Evolutionary conservation across 2,113 vertebrate genomes (phyloP).

Genomic region (Pygoscelis antarcticus): DNA sequence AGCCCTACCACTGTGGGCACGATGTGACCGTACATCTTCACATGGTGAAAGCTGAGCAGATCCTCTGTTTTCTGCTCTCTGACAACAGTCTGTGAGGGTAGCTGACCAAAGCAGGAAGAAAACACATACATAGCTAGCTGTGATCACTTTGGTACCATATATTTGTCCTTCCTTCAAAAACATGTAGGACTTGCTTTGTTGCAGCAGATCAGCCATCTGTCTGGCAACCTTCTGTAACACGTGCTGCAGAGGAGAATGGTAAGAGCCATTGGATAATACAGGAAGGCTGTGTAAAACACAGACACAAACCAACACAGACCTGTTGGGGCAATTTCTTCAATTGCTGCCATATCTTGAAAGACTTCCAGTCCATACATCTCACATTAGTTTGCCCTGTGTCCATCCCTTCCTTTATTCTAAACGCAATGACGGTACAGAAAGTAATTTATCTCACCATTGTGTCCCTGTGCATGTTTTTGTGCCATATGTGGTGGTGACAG

Average conservation of each 20-base stretch:
- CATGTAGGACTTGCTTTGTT: not conserved
- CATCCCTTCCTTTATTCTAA: not conserved
- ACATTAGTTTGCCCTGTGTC: not conserved
- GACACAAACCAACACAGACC: rapidly evolving
- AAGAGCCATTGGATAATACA: not conserved
- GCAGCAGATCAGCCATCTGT: not conserved
- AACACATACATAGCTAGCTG: not conserved
- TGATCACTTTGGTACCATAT: not conserved
- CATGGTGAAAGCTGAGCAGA: not conserved
- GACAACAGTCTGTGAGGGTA: not conserved
- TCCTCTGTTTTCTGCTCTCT: not conserved
- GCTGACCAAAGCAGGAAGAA: not conserved
- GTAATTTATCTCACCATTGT: not conserved
- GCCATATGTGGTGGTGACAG: not conserved
- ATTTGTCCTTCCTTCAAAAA: not conserved
- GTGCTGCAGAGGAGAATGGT: not conserved
- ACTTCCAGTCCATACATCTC: not conserved
- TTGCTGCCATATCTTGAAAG: not conserved
- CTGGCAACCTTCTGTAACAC: not conserved
- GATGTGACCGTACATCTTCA: not conserved
- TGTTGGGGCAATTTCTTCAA: not conserved
- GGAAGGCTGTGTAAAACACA: not conserved
- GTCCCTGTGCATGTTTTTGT: not conserved
- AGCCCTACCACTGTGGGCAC: not conserved
- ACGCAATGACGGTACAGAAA: rapidly evolving